These are phyloP conservation scores for Podargus strigoides DNA, from an alignment of 2,797 vertebrate species.

Conservation along the genomic window DNA sequence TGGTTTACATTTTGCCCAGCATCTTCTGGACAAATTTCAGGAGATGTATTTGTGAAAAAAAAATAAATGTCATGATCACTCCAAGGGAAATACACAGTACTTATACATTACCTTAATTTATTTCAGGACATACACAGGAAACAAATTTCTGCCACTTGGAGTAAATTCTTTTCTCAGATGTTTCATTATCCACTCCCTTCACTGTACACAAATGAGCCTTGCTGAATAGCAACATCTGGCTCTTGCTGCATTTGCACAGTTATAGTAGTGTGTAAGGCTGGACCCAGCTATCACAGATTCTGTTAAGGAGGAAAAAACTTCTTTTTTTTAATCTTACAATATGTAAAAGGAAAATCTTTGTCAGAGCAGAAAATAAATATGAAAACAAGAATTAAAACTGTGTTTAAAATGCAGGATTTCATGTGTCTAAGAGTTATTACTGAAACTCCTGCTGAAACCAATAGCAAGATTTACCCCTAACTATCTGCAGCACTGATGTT, in stretches of 20 bases:
- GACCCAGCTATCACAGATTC: background rate
- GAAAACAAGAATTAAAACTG: background rate
- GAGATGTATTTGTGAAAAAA: background rate
- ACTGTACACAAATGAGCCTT: background rate
- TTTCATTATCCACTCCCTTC: background rate
- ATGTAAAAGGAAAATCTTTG: background rate
- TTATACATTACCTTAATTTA: background rate
- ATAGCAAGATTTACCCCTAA: background rate
- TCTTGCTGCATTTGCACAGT: background rate
- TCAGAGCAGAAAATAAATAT: background rate
- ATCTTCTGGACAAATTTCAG: background rate
- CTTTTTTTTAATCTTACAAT: background rate
- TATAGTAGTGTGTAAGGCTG: background rate
- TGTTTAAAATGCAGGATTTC: slow-evolving; percentile 7
- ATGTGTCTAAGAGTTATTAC: background rate
- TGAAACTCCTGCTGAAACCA: background rate
- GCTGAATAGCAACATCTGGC: background rate
- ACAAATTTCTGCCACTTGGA: background rate
- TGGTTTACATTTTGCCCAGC: background rate
- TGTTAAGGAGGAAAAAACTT: background rate
- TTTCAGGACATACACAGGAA: background rate
- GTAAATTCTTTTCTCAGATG: background rate
- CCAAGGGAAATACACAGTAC: background rate
- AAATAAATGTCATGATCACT: background rate
- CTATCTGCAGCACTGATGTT: background rate